Evolutionary conservation across 2,113 vertebrate genomes (phyloP).

Genomic region (Dipodomys stephensi): DNA sequence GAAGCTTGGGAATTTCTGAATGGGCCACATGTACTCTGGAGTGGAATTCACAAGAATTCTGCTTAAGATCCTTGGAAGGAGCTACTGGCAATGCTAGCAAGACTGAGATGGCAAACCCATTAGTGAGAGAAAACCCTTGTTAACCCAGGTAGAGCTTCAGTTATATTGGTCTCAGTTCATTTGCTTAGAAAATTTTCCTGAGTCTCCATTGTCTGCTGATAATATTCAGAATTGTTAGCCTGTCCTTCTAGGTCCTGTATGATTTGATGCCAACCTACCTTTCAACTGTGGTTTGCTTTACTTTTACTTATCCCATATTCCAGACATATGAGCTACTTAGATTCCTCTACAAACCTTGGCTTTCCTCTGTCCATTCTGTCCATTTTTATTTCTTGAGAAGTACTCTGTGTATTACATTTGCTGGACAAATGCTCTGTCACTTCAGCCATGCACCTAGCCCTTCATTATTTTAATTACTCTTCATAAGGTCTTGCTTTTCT

Average conservation of each 20-base stretch:
- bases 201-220: neutral
- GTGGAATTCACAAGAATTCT: conserved; percentile 6
- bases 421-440: too few species aligned
- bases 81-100: neutral
- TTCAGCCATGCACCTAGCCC: too few species aligned
- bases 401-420: too few species aligned
- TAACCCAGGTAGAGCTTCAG: neutral
- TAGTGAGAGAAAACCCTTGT: neutral
- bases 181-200: neutral
- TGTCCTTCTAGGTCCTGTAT: neutral
- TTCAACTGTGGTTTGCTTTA: neutral
- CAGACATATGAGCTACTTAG: neutral
- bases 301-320: neutral
- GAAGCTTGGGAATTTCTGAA: neutral
- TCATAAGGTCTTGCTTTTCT: too few species aligned
- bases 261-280: neutral
- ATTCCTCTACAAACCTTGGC: conserved; percentile 35
- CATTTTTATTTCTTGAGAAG: neutral
- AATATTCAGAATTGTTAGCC: neutral
- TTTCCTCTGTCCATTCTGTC: neutral
- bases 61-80: neutral
- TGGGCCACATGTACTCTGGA: neutral
- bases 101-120: neutral
- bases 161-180: neutral
- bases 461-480: too few species aligned